These are phyloP conservation scores for Orthonychiurus folsomi DNA, from an alignment of 2,888 invertebrate genomes.

Conservation along the genomic window DNA sequence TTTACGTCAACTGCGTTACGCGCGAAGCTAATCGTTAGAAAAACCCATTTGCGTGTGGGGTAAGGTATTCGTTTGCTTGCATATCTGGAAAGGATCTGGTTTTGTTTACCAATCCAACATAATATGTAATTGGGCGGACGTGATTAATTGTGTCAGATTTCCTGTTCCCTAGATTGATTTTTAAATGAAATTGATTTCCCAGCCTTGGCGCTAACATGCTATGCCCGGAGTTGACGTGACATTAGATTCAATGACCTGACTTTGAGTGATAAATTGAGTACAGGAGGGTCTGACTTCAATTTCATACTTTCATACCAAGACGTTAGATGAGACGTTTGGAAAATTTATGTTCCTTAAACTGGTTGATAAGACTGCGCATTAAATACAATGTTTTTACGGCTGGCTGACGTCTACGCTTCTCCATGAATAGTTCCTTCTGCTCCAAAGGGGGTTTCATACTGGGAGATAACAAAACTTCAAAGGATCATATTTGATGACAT, in stretches of 20 bases:
- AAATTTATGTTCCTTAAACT: not conserved
- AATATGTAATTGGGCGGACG: no score
- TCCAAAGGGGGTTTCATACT: not conserved
- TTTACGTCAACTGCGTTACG: no score
- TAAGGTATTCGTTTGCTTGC: no score
- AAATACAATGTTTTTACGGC: not conserved
- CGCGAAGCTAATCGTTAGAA: no score
- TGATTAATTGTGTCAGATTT: no score
- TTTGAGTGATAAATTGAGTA: not conserved
- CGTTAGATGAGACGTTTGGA: not conserved
- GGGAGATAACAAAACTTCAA: not conserved
- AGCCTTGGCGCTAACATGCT: not conserved
- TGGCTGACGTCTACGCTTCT: no score
- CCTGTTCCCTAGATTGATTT: no score
- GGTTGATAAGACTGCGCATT: not conserved
- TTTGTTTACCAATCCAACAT: no score
- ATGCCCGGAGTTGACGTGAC: not conserved
- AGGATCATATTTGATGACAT: not conserved
- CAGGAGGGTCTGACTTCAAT: not conserved
- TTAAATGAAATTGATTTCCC: not conserved
- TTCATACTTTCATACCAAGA: not conserved
- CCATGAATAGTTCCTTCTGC: no score
- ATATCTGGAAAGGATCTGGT: no score
- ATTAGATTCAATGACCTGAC: not conserved
- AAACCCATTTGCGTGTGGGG: no score